Base-by-base conservation (phyloP, 2,888 invertebrate genomes). In the Tetheella fluctuosa region DNA sequence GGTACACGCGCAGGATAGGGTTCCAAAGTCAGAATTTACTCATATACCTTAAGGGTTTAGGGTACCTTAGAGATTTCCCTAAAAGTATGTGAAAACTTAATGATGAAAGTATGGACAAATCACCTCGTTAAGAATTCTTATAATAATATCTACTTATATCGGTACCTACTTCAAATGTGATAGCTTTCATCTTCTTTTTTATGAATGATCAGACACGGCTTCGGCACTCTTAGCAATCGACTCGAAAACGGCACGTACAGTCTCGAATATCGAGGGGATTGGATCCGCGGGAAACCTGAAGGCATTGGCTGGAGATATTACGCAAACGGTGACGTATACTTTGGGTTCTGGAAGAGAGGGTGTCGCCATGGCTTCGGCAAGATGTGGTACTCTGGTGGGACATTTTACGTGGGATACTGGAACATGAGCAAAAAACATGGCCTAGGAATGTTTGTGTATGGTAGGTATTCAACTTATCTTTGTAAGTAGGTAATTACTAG, bases 361-460 rank as follows among this genome's bases (percentile, higher is more conserved):
- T 81, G 88, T 61, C 84, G 94, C 34, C 88, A 94, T 20, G 95
- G 95, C 0, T 94, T 93, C 64, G 95, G 95, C 1, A 93, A 94
- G 71, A 94, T 95, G 91, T 95, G 95, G 95, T 95, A 94, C 68
- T 71, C 79, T 0, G 85, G 95, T 70, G 94, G 94, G 0, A 92
- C 94, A 0, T 94, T 93, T 71, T 96, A 95, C 65, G 94, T 94
- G 57, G 96, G 96, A 0, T 91, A 93, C 64, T 96, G 95, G 95
- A 80, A 81, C 12, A 86, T 86, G 66, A 85, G 89, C 70, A 68
- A 84, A 62, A 89, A 76, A 60, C 83, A 94, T 54, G 95, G 95
- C 2, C 71, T 93, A 60, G 95, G 95, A 12, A 90, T 94, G 83
- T 86, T 94, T 62, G 81, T 94, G 3, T 85, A 92, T 83, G 83